Evolutionary conservation across 2,888 invertebrate species (phyloP).

Genomic region (Megamerina dolium): DNA sequence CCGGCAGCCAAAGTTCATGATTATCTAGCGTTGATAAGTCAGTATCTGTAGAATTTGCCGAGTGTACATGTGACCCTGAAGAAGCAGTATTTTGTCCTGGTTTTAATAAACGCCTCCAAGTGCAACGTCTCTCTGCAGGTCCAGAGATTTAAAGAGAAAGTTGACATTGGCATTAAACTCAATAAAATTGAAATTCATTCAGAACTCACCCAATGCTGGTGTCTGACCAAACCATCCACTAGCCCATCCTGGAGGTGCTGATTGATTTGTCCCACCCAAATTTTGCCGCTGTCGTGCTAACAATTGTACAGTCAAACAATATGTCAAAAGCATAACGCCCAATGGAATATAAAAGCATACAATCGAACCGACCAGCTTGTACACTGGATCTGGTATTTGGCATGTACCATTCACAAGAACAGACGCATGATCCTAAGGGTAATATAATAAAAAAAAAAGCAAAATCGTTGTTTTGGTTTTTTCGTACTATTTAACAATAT

Average conservation of each 20-base stretch:
- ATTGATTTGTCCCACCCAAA: conserved; percentile 49
- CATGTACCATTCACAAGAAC: conserved; percentile 78
- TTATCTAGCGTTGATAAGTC: conserved; percentile 78
- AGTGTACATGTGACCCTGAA: conserved; percentile 63
- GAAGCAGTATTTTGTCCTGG: conserved; percentile 32
- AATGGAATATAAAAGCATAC: conserved; percentile 95
- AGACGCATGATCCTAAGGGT: conserved; percentile 67
- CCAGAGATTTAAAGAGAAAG: no score
- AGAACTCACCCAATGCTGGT: conserved; percentile 53
- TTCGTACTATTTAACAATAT: no score
- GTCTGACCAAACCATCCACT: conserved; percentile 67
- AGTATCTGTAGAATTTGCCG: conserved; percentile 75
- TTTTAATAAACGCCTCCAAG: conserved; percentile 68
- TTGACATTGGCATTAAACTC: no score
- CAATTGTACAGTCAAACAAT: conserved; percentile 82
- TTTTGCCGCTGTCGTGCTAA: conserved; percentile 78
- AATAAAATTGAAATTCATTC: no score
- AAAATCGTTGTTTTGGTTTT: conserved; percentile 7
- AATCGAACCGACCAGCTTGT: conserved; percentile 88
- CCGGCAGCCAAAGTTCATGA: conserved; percentile 75
- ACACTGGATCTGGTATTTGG: conserved; percentile 81
- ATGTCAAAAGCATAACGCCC: conserved; percentile 91
- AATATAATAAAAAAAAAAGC: conserved; percentile 6
- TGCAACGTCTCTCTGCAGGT: conserved; percentile 64
- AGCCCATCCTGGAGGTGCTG: conserved; percentile 59